Percentiles rank a stretch among this genome's conserved stretches.
These are phyloP conservation scores for Troglohyphantes excavatus DNA, from an alignment of 2,888 invertebrate species.

Conservation along the genomic window DNA sequence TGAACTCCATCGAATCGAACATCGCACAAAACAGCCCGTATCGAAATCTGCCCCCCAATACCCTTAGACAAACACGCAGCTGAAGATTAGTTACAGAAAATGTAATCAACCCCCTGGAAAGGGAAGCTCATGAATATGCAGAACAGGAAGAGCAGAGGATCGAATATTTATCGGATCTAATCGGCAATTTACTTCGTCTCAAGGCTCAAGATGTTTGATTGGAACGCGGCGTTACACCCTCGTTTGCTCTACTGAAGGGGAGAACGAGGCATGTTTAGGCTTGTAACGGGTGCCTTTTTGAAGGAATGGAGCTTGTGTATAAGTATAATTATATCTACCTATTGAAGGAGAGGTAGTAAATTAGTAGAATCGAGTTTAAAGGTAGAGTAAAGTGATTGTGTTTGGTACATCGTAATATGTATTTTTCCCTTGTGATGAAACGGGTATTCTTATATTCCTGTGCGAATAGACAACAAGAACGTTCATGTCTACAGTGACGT, in stretches of 20 bases:
- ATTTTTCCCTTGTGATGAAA: no score
- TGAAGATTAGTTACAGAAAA: constrained; percentile 1
- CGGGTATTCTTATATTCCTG: no score
- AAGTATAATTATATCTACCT: no score
- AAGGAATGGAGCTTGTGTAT: constrained; percentile 19
- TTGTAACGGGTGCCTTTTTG: background rate
- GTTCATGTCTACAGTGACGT: no score
- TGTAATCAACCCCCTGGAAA: background rate
- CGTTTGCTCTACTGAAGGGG: background rate
- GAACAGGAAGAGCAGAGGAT: constrained; percentile 14
- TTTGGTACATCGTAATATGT: no score
- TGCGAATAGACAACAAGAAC: no score
- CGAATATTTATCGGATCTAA: constrained; percentile 41
- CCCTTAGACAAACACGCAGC: background rate
- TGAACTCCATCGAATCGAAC: background rate
- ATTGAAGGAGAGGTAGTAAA: no score
- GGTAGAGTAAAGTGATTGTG: no score
- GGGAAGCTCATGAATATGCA: constrained; percentile 46
- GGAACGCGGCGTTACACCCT: background rate
- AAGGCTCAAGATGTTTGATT: background rate
- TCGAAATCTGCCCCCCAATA: background rate
- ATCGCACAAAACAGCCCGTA: background rate
- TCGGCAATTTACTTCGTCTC: background rate
- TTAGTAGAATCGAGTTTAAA: no score
- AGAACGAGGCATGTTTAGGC: background rate